phyloP scores from a whole-genome alignment of 2,888 invertebrate genomes.

The Ochlodes sylvanus region DNA sequence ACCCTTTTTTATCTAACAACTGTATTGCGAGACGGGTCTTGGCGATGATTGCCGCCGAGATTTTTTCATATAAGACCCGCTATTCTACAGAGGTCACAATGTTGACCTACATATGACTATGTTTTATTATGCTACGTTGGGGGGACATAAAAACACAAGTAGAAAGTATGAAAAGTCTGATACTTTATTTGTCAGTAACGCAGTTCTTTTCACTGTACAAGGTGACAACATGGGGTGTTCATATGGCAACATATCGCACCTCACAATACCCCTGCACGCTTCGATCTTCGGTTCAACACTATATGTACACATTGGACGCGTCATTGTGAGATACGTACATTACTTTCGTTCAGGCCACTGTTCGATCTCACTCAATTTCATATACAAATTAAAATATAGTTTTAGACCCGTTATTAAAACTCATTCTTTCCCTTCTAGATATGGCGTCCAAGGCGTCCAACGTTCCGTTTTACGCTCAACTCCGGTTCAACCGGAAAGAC shows the following conservation, averaged over 20 bases:
- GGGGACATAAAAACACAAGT: constrained; percentile 51
- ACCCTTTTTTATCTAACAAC: too few relatives aligned
- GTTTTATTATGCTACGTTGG: neutral
- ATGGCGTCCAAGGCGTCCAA: neutral
- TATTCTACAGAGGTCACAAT: too few relatives aligned
- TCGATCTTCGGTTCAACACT: constrained; percentile 32
- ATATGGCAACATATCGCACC: constrained; percentile 38
- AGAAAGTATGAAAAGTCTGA: constrained; percentile 76
- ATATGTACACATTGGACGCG: constrained; percentile 51
- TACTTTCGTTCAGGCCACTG: constrained; percentile 36
- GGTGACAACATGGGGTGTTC: constrained; percentile 36
- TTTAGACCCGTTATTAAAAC: too few relatives aligned
- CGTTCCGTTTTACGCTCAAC: constrained; percentile 7
- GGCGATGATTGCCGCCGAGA: too few relatives aligned
- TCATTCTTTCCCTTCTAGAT: neutral
- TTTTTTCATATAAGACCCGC: too few relatives aligned
- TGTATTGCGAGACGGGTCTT: too few relatives aligned
- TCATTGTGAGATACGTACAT: constrained; percentile 46
- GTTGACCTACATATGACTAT: too few relatives aligned
- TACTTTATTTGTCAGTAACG: constrained; percentile 71
- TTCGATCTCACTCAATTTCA: constrained; percentile 54
- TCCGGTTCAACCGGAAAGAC: neutral
- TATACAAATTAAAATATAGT: constrained; percentile 16
- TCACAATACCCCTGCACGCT: constrained; percentile 26
- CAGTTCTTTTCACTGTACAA: constrained; percentile 53